These are phyloP conservation scores for Eurystomus glaucurus DNA, from an alignment of 2,797 vertebrate genomes.

Conservation along the genomic window DNA sequence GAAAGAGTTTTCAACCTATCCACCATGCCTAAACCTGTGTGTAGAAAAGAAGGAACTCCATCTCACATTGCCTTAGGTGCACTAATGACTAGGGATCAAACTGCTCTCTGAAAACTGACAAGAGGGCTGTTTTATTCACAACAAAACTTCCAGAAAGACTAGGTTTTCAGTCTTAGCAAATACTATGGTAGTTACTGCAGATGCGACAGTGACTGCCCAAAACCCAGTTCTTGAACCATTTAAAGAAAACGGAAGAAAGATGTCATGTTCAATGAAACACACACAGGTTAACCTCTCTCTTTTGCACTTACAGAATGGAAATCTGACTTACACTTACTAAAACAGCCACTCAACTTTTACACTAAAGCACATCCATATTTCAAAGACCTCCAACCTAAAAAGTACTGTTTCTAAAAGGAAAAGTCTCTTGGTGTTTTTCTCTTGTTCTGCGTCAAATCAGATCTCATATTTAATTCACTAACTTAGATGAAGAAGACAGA, in stretches of 20 bases:
- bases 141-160: not conserved
- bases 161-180: not conserved
- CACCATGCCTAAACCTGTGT: not conserved
- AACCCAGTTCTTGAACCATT: not conserved
- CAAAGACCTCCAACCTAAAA: slow-evolving; percentile 37
- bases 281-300: not conserved
- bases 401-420: slow-evolving; percentile 61
- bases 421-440: slow-evolving; percentile 42
- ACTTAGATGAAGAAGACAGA: slow-evolving; percentile 60
- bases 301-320: not conserved
- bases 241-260: not conserved
- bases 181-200: not conserved
- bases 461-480: slow-evolving; percentile 64
- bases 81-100: not conserved
- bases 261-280: slow-evolving; percentile 16
- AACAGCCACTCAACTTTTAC: slow-evolving; percentile 27
- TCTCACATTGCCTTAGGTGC: not conserved
- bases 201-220: not conserved
- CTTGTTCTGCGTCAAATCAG: slow-evolving; percentile 30
- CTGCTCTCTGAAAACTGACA: not conserved
- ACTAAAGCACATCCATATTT: slow-evolving; percentile 55
- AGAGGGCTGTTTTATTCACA: not conserved
- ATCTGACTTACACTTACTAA: not conserved
- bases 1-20: not conserved
- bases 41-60: not conserved